phyloP scores from a whole-genome alignment of 2,113 vertebrate genomes.

The Taurulus bubalis region DNA sequence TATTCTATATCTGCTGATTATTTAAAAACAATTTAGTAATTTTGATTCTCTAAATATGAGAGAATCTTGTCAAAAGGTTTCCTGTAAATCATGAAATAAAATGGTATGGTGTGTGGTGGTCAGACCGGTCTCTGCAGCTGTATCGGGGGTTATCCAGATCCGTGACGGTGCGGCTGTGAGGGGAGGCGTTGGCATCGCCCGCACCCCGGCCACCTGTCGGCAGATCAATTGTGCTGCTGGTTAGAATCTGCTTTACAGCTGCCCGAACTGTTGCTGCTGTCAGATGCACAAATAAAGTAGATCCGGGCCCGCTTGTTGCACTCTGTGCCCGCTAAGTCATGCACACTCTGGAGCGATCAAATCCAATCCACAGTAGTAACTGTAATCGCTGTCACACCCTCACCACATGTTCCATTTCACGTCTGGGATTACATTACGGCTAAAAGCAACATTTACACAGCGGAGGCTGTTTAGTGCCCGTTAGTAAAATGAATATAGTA shows the following conservation, averaged over 20 bases:
- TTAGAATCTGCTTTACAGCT: conserved; percentile 16
- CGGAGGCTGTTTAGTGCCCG: neutral
- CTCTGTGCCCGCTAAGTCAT: neutral
- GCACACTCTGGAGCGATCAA: neutral
- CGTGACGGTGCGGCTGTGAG: conserved; percentile 8
- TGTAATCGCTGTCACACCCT: neutral
- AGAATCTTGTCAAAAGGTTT: neutral
- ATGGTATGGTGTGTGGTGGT: neutral
- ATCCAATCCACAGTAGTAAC: neutral
- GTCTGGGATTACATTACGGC: neutral
- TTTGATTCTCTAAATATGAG: neutral
- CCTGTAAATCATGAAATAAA: neutral
- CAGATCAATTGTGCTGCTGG: conserved; percentile 37
- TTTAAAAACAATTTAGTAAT: neutral
- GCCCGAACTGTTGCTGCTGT: neutral
- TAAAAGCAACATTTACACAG: neutral
- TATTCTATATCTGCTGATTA: neutral
- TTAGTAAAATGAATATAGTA: too few relatives aligned
- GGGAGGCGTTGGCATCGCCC: neutral
- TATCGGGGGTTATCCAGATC: neutral
- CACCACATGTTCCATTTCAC: neutral
- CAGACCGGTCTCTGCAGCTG: neutral
- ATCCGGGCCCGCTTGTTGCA: neutral
- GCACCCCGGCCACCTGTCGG: neutral
- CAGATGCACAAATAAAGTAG: neutral